These are phyloP conservation scores for Bedellia somnulentella DNA, from an alignment of 2,888 invertebrate species.

Conservation along the genomic window DNA sequence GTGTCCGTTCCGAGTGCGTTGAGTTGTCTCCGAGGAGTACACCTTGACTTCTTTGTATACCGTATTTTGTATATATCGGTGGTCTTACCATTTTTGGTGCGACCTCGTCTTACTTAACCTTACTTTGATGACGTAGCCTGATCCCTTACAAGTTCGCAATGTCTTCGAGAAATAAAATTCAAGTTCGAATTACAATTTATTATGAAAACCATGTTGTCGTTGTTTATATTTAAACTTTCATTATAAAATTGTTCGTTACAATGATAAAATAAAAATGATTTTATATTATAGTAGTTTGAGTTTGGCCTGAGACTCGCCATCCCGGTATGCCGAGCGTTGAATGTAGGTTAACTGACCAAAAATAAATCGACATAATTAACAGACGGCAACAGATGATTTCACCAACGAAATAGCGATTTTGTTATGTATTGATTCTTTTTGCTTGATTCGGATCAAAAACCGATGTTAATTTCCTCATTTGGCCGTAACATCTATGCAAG, in stretches of 20 bases:
- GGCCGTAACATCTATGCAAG: no score
- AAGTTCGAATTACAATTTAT: constrained; percentile 70
- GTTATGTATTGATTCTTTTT: no score
- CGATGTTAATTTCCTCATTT: no score
- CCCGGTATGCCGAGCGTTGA: no score
- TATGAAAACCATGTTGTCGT: constrained; percentile 67
- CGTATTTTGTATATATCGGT: constrained; percentile 36
- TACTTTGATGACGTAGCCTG: constrained; percentile 37
- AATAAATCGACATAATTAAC: constrained; percentile 29
- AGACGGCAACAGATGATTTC: no score
- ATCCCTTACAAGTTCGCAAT: constrained; percentile 32
- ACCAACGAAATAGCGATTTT: no score
- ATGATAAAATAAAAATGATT: no score
- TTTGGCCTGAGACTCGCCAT: no score
- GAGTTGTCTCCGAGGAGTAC: constrained; percentile 29
- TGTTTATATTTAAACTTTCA: constrained; percentile 66
- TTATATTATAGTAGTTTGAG: no score
- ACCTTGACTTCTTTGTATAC: constrained; percentile 45
- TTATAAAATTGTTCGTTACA: no score
- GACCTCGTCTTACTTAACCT: constrained; percentile 41
- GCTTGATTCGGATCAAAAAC: no score
- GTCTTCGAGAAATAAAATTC: constrained; percentile 66
- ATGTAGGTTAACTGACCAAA: constrained; percentile 25
- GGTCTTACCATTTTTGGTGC: constrained; percentile 47
- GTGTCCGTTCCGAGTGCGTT: constrained; percentile 44